Percentiles rank a stretch among this genome's conserved stretches.
These are phyloP conservation scores for Adoxophyes honmai DNA, from an alignment of 1,140 invertebrate species.

Conservation along the genomic window DNA sequence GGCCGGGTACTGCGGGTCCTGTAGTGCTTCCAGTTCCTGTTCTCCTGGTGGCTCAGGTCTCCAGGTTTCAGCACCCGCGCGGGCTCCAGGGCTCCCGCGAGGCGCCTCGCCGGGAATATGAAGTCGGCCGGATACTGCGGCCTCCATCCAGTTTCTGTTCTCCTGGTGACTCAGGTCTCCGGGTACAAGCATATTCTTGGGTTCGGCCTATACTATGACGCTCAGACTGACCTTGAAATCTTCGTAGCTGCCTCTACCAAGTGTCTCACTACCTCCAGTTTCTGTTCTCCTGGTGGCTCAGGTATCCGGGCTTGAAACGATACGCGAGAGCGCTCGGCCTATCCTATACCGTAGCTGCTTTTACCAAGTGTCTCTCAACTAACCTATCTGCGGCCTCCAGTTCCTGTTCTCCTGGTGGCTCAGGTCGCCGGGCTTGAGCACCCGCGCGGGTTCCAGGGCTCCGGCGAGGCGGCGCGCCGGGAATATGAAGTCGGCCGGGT, in stretches of 20 bases:
- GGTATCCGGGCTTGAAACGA: no score
- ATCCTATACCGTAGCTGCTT: no score
- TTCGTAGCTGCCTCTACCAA: no score
- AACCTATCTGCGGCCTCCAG: slow-evolving; percentile 85
- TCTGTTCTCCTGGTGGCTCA: slow-evolving; percentile 81
- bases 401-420: slow-evolving; percentile 81
- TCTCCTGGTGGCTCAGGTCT: slow-evolving; percentile 84
- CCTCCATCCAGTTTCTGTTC: slow-evolving; percentile 82
- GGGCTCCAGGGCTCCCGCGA: slow-evolving; percentile 84
- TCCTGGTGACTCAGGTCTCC: slow-evolving; percentile 84
- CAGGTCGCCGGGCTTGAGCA: slow-evolving; percentile 90
- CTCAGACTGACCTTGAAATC: no score
- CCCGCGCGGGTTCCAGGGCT: slow-evolving; percentile 83
- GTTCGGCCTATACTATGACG: no score
- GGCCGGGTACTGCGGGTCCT: slow-evolving; percentile 88
- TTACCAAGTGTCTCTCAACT: no score
- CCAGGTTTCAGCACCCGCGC: slow-evolving; percentile 88
- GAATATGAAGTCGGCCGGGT: slow-evolving; percentile 86
- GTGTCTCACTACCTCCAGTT: slow-evolving; percentile 84
- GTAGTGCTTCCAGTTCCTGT: slow-evolving; percentile 85
- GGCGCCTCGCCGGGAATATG: slow-evolving; percentile 86
- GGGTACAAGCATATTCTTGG: no score
- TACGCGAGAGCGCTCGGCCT: no score
- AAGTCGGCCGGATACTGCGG: slow-evolving; percentile 87
- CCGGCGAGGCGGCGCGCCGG: slow-evolving; percentile 84